These are phyloP conservation scores for Halichoerus grypus DNA, from an alignment of 2,113 vertebrate genomes.

Conservation along the genomic window DNA sequence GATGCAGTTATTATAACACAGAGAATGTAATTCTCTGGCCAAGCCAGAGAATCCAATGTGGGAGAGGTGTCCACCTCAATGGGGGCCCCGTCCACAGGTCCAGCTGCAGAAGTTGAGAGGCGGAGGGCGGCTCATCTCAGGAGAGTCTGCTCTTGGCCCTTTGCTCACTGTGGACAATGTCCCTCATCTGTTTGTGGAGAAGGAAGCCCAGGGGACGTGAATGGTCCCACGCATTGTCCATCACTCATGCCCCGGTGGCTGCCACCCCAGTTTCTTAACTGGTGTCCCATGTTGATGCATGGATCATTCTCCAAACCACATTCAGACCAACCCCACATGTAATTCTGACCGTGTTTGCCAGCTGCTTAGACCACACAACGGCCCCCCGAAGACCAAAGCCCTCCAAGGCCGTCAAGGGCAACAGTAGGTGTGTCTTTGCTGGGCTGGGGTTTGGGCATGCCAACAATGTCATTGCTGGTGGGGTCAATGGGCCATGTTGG, in stretches of 20 bases:
- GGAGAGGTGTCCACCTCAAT: not conserved
- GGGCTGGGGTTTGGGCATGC: not conserved
- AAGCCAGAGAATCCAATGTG: not conserved
- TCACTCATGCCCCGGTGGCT: not conserved
- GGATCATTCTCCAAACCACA: not conserved
- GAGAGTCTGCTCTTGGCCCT: not conserved
- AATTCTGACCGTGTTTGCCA: not conserved
- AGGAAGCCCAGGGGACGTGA: not conserved
- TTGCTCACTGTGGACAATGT: not conserved
- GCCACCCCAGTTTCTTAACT: not conserved
- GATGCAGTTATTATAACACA: not conserved
- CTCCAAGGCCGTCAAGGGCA: not conserved
- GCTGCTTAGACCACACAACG: not conserved
- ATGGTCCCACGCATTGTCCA: not conserved
- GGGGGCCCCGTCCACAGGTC: not conserved
- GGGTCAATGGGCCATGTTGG: not conserved
- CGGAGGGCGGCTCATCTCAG: not conserved
- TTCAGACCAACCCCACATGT: not conserved
- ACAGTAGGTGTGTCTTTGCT: too few relatives aligned
- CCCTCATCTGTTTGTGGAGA: not conserved
- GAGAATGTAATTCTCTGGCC: not conserved
- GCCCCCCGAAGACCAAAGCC: not conserved
- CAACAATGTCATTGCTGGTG: accelerated
- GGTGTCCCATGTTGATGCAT: not conserved
- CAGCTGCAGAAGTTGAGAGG: not conserved